Evolutionary conservation across 2,797 vertebrate genomes (phyloP).

Genomic region (Clarias platycephalus): DNA sequence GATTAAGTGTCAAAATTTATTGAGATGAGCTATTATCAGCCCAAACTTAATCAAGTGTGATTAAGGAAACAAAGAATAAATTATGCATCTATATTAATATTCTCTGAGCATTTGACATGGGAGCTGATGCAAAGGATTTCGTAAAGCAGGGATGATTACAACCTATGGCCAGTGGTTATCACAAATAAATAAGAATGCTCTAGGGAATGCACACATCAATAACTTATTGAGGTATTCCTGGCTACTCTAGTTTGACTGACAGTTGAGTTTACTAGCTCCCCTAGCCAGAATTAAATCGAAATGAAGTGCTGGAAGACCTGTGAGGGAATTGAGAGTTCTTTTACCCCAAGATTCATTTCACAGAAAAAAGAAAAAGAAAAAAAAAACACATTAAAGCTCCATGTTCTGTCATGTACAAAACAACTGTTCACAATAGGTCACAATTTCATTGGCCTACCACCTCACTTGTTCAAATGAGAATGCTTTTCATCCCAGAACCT

Average conservation of each 20-base stretch:
- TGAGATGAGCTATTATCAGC: slow-evolving; percentile 57
- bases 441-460: slow-evolving; percentile 21
- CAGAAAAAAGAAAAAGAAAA: not conserved
- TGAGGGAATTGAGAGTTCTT: slow-evolving; percentile 2
- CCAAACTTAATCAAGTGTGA: slow-evolving; percentile 54
- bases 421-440: not conserved
- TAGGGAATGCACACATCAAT: slow-evolving; percentile 33
- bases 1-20: slow-evolving; percentile 60
- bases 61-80: slow-evolving; percentile 49
- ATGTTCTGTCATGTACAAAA: slow-evolving; percentile 19
- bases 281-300: slow-evolving; percentile 40
- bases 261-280: slow-evolving; percentile 39
- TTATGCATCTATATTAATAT: slow-evolving; percentile 48
- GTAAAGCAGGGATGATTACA: slow-evolving; percentile 26
- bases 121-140: slow-evolving; percentile 36
- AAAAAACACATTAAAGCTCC: slow-evolving; percentile 22
- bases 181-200: slow-evolving; percentile 24
- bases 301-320: slow-evolving; percentile 19
- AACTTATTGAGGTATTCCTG: slow-evolving; percentile 42
- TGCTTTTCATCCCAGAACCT: not conserved
- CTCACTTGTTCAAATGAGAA: slow-evolving; percentile 19
- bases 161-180: slow-evolving; percentile 31
- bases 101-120: slow-evolving; percentile 30
- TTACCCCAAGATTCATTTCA: not conserved
- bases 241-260: slow-evolving; percentile 38